Base-by-base conservation (phyloP, 2,888 invertebrate species). In the Hypomecis punctinalis region DNA sequence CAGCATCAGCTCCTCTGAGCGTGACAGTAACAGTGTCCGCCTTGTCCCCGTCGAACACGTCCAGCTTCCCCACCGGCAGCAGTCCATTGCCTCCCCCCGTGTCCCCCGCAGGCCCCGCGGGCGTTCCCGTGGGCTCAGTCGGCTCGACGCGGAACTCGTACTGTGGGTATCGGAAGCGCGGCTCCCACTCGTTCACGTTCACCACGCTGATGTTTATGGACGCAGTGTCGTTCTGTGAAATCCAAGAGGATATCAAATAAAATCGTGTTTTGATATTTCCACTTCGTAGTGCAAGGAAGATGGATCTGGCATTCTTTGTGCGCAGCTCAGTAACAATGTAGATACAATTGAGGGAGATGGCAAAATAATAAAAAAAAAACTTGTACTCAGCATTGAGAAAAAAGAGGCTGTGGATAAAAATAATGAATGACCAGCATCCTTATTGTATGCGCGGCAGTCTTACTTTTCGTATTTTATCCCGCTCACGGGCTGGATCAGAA, bases 171-270 rank as follows among this genome's bases (percentile, higher is more conserved):
- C 97, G 95, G 91, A 98, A 98, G 62, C 97, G 94, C 0, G 98
- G 98, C 86, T 98, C 98, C 97, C 98, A 98, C 83, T 98, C 98
- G 89, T 98, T 98, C 7, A 97, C 97, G 84, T 98, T 96, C 74
- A 96, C 91, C 11, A 98, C 96, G 0, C 96, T 95, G 37, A 98
- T 94, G 77, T 96, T 96, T 4, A 98, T 95, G 6, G 95, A 94
- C 0, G 97, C 96, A 0, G 97, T 97, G 83, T 97, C 97, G 85
- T 97, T 98, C 97, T 97, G 88, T 0, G 89, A 86, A 11, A 5
- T 13, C 37, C 10, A 5, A 35, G 2, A n/a, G 9, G 63, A 5
- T 67, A 37, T 42, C 9, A 6, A 6, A 0, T 11, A 4, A 46
- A n/a, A 10, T 11, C 13, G 36, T 7, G 1, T 36, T 23, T 23